Evolutionary conservation across 2,888 invertebrate genomes (phyloP), one percentile per base, ranked within the genome.

Genomic region (Hoplodrina blanda): DNA sequence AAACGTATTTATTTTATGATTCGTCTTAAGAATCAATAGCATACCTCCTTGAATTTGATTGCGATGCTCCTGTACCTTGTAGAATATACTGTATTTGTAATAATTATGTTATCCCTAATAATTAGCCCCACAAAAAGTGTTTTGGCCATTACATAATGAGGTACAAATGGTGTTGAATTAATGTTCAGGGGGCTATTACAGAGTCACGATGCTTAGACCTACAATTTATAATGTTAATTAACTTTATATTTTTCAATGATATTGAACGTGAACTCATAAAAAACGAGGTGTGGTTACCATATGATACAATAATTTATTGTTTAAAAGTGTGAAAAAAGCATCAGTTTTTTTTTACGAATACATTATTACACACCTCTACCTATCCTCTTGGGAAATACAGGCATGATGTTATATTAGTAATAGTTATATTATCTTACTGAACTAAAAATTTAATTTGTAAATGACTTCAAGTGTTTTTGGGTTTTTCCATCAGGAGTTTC

Each of bases 141-240:
- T 59, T 44, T n/a, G 15, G 2, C 44, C 37, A 41, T 73, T 64
- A 17, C 50, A 15, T 60, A 60, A 67, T 67, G 11, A 54, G 41
- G 49, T 44, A 17, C 2, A 44, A 52, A 46, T 54, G 10, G 59
- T 80, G 41, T 56, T 57, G 17, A 53, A 80, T 80, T 68, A 64
- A 54, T 69, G 62, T 64, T 61, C 10, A 15, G 61, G 53, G 76
- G 20, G 17, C 8, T 25, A 61, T 75, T 41, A 61, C 19, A 50
- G 30, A 11, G 54, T 4, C n/a, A 2, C 41, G 19, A n/a, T 59
- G 50, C 37, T 50, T 8, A 25, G 13, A 46, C 53, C 37, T 54
- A 52, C 17, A 37, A 30, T 30, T 41, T 41, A 49, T 54, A 62
- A 50, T 41, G 53, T 54, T 64, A 65, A 80, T 80, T 80, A 62